Base-by-base conservation (phyloP, 2,888 invertebrate species). In the Smittia sp. region DNA sequence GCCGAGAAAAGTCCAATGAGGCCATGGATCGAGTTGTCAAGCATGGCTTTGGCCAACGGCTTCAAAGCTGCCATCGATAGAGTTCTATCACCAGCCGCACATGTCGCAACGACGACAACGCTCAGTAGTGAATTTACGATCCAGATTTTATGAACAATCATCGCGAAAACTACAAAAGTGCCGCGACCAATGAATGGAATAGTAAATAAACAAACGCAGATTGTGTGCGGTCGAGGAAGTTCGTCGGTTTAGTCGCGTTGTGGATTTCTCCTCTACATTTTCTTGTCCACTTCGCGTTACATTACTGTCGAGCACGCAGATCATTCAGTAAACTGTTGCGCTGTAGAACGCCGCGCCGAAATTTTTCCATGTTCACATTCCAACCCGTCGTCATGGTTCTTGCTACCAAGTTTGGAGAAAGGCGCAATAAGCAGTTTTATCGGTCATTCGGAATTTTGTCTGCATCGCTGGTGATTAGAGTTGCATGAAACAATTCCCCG, bases 121-220 rank as follows among this genome's bases (percentile, higher is more conserved):
- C 72, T 72, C 32, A 58, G 24, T 24, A 20, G 3, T n/a, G 20
- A 39, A 39, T 72, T 72, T 13, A 72, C 18, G 13, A 39, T 24
- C 62, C 58, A 62, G 13, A 9, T 62, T 62, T 38, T 72, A 24
- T 62, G 72, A 27, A 62, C n/a, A 72, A 72, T 62, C 72, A 72
- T 72, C n/a, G 11, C 52, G 39, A 67, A 39, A 41, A 46, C 22
- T 46, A n/a, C 15, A 46, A 9, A 46, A 46, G n/a, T 15, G 15
- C 58, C 22, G 58, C 58, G 20, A 22, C 9, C 4, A 32, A 32
- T 32, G 32, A 32, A 32, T 32, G 32, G 32, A 32, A 32, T 32
- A 6, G 52, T 18, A 46, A 46, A 46, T 46, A 46, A 46, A 46
- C n/a, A 46, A 46, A 13, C 4, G 18, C 52, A 46, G 52, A 46